A percentile compares a stretch with the other conserved stretches of the same genome.
Conservation (phyloP, 2,797 vertebrate genomes). For the Apogon hyalosoma region DNA sequence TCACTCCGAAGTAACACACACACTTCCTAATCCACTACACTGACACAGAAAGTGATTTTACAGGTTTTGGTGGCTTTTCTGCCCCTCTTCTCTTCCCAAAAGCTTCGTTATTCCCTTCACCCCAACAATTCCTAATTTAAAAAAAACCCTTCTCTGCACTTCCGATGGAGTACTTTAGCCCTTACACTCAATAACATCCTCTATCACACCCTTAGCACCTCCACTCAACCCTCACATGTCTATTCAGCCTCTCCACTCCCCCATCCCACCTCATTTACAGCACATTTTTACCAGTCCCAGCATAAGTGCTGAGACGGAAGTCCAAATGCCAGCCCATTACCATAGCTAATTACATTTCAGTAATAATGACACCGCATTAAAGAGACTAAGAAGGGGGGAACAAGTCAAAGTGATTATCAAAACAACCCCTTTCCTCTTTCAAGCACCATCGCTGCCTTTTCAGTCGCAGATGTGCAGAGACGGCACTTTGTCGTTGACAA, state of each 20-base stretch:
- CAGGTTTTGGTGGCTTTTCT: slow-evolving; percentile 58
- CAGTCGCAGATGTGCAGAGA: slow-evolving; percentile 78
- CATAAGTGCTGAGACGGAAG: slow-evolving; percentile 76
- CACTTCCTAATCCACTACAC: slow-evolving; percentile 28
- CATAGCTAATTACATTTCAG: slow-evolving; percentile 85
- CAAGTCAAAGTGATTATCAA: slow-evolving; percentile 86
- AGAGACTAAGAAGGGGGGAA: slow-evolving; percentile 76
- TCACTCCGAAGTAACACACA: slow-evolving; percentile 45
- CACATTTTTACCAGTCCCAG: slow-evolving; percentile 70
- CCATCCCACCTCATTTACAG: slow-evolving; percentile 71
- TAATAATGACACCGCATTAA: slow-evolving; percentile 82
- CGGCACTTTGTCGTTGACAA: slow-evolving; percentile 63
- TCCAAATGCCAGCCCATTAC: slow-evolving; percentile 82
- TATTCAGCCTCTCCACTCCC: slow-evolving; percentile 66
- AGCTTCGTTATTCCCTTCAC: slow-evolving; percentile 65
- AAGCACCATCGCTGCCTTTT: slow-evolving; percentile 72
- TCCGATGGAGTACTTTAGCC: slow-evolving; percentile 63
- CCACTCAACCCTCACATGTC: slow-evolving; percentile 67
- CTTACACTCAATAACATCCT: slow-evolving; percentile 68
- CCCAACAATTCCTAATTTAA: slow-evolving; percentile 75
- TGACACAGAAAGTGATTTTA: slow-evolving; percentile 57
- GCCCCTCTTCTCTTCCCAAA: slow-evolving; percentile 29
- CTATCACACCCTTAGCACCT: slow-evolving; percentile 59
- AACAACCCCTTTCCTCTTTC: slow-evolving; percentile 74
- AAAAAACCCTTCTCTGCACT: slow-evolving; percentile 66